Evolutionary conservation across 2,888 invertebrate genomes (phyloP), one percentile per base, ranked within the genome.

Genomic region (Spatulosminthurus flaviceps): DNA sequence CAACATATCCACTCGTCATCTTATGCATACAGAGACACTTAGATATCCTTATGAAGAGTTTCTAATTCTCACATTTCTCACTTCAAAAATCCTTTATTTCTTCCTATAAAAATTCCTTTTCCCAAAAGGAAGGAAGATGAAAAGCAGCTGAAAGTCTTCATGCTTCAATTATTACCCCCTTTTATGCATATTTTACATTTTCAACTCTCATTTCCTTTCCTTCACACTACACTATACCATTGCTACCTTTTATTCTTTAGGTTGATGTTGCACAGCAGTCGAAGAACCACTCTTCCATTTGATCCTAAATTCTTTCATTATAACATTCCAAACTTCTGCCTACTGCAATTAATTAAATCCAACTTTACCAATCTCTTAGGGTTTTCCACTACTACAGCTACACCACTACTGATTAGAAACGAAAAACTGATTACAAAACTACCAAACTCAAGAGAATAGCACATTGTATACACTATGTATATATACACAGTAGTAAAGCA

Each of bases 161-260:
- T 75, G 75, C 75, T 42, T 75, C 75, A 75, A 64, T 66, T 64
- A 75, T 19, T 75, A 41, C 75, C 75, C 74, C 64, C 64, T 75
- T 64, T 34, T 75, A 21, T 74, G n/a, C 34, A 34, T 34, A 34
- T 34, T 43, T 41, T 72, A 72, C 72, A 72, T 22, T 69, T 28
- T 69, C 28, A 19, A 66, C 29, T 28, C 67, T 28, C n/a, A 22
- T 67, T 28, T 29, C 24, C 24, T 26, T 67, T 1, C 28, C n/a
- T 19, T 16, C 28, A 22, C 66, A 66, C 64, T 61, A n/a, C 64
- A n/a, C 64, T 61, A 11, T n/a, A 21, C 21, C n/a, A n/a, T n/a
- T n/a, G n/a, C 66, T n/a, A 16, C 26, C 21, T 24, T 24, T 24
- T 69, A 7, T 5, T n/a, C 1, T 69, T 21, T 42, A 9, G 51